Conservation (phyloP, 2,113 vertebrate genomes). For the Polyodon spathula region DNA sequence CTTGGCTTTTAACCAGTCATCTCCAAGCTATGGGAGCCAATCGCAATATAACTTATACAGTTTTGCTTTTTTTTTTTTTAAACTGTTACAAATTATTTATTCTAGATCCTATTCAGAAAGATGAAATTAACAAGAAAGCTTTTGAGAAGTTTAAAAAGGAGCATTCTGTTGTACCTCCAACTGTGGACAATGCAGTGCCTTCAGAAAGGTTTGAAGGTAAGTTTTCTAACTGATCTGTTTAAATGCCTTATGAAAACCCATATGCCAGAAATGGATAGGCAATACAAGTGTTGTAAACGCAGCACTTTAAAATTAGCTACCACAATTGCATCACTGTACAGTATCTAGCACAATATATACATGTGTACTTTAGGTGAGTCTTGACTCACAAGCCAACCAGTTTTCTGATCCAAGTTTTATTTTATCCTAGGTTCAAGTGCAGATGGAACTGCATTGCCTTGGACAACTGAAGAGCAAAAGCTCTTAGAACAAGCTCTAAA, state of each 20-base stretch:
- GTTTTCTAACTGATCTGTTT: not conserved
- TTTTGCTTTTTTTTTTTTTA: too few species aligned
- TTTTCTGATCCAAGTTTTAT: not conserved
- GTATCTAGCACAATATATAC: too few species aligned
- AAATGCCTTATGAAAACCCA: not conserved
- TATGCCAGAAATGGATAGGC: too few species aligned
- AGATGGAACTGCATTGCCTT: conserved; percentile 59
- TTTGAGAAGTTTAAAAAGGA: conserved; percentile 98
- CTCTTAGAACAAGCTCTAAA: conserved; percentile 95
- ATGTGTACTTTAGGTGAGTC: too few species aligned
- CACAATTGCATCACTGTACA: too few species aligned
- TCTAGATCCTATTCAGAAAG: conserved; percentile 87
- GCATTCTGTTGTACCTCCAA: conserved; percentile 67
- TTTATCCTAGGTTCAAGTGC: conserved; percentile 51
- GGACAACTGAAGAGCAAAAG: conserved; percentile 97
- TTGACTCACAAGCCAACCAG: too few species aligned
- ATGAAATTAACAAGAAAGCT: conserved; percentile 92
- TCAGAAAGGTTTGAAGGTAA: conserved; percentile 90
- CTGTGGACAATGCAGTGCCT: conserved; percentile 77
- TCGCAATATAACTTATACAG: too few species aligned
- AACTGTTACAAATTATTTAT: too few species aligned
- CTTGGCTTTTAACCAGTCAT: too few species aligned
- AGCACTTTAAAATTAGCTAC: too few species aligned
- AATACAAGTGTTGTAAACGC: too few species aligned
- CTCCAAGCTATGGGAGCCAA: too few species aligned